Evolutionary conservation across 2,797 vertebrate genomes (phyloP), one percentile per base, ranked within the genome.

Genomic region (Melanotaenia pygmaea): DNA sequence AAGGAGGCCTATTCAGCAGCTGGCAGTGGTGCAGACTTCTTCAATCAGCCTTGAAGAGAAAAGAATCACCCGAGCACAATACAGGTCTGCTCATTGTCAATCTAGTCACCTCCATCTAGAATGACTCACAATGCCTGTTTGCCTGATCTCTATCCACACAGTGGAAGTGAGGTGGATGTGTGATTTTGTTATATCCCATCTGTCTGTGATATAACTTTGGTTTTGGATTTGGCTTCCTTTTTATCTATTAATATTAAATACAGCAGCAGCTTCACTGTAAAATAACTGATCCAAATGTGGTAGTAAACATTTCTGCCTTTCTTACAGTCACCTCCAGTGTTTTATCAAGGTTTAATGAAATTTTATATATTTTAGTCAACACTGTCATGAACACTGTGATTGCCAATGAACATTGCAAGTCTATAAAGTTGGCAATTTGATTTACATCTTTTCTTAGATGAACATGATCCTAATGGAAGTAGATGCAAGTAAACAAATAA

Each of bases 21-120:
- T 62, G 20, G 72, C 80, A 57, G 65, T 47, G 2, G 51, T n/a
- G 14, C 35, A 26, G 26, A 65, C 66, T 76, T 70, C 61, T 54
- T 60, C 79, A 58, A n/a, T 79, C 81, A 61, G 75, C 77, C 77
- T 88, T 83, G 77, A 75, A 65, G 54, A 75, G 71, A 18, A 53
- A 67, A 81, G 64, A 80, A 76, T 71, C 67, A 66, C 51, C 61
- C 0, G 20, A 69, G 50, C 60, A 82, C 83, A 84, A 84, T 76
- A 43, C 67, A 16, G 30, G 59, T 65, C 59, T 16, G 45, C 83
- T 86, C 79, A 84, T 84, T 86, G 70, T 79, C 79, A 84, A 74
- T 64, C 81, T 51, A 47, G 67, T 84, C 83, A 80, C 79, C 72
- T 82, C 58, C 72, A 47, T 47, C 45, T 56, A 8, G 14, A 56